Evolutionary conservation across 2,113 vertebrate genomes (phyloP).

Genomic region (Tinamus guttatus): DNA sequence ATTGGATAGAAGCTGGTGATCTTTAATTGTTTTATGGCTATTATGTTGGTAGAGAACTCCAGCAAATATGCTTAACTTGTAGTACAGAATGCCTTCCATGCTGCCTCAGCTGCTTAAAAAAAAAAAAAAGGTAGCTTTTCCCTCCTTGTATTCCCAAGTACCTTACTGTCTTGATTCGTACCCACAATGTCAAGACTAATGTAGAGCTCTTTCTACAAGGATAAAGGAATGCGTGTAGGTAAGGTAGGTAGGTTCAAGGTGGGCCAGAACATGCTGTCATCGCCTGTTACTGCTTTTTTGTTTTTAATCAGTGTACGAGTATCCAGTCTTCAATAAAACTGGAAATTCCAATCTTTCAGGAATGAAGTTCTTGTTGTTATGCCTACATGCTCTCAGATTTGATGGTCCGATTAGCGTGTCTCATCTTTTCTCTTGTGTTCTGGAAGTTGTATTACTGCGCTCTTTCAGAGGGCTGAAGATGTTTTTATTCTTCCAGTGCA

Average conservation of each 20-base stretch:
- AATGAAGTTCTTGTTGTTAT: background rate
- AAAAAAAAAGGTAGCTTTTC: background rate
- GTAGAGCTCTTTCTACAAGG: background rate
- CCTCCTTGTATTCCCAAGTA: background rate
- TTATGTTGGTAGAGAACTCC: background rate
- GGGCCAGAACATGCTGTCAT: fast-evolving
- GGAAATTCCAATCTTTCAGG: background rate
- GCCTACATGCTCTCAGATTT: background rate
- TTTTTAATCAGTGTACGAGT: background rate
- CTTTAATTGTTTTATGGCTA: background rate
- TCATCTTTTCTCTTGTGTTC: background rate
- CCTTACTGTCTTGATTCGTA: background rate
- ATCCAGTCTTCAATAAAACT: background rate
- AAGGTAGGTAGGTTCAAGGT: background rate
- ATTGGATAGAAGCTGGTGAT: background rate
- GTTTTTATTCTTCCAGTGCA: background rate
- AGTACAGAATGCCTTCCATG: background rate
- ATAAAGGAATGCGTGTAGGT: fast-evolving
- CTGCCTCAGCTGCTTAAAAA: background rate
- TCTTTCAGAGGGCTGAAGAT: background rate
- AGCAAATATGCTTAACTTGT: background rate
- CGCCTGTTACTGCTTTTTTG: background rate
- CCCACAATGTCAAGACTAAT: background rate
- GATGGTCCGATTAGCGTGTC: background rate
- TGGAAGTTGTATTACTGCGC: background rate